Conservation (phyloP, 2,113 vertebrate species). For the Symphodus melops region DNA sequence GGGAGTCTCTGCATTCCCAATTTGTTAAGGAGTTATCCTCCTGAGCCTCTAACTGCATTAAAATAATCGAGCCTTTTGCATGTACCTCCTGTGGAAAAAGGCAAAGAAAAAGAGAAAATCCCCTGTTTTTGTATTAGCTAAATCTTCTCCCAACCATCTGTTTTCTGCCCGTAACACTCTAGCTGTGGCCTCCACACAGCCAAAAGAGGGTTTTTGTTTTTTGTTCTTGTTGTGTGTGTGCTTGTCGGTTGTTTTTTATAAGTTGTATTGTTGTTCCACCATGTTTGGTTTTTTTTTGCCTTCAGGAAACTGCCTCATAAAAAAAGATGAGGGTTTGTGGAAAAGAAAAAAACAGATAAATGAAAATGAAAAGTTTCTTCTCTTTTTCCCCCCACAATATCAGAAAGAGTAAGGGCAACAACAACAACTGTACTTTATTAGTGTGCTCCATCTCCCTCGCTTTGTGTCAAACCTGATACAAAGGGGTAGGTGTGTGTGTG, state of each 20-base stretch:
- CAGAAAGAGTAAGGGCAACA: conserved; percentile 45
- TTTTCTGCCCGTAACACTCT: conserved; percentile 37
- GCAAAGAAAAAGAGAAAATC: conserved; percentile 49
- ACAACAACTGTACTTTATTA: conserved; percentile 57
- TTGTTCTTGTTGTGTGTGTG: no score
- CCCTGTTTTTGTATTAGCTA: conserved; percentile 55
- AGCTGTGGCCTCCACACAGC: conserved; percentile 32
- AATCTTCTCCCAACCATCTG: conserved; percentile 64
- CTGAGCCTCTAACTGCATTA: conserved; percentile 22
- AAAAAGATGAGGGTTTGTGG: conserved; percentile 47
- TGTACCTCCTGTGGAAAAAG: conserved; percentile 27
- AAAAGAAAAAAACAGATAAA: conserved; percentile 37
- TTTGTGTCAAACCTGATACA: conserved; percentile 49
- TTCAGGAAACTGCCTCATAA: conserved; percentile 55
- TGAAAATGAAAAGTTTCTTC: conserved; percentile 64
- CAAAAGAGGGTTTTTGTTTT: conserved; percentile 17
- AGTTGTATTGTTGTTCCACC: conserved; percentile 44
- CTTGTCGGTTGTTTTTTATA: conserved; percentile 47
- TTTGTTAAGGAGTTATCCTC: conserved; percentile 48
- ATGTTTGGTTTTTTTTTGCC: conserved; percentile 49
- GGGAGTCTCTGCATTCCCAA: conserved; percentile 29
- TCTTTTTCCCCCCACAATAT: conserved; percentile 27
- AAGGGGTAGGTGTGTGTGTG: conserved; percentile 44
- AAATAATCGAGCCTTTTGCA: conserved; percentile 42
- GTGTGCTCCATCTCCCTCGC: conserved; percentile 53